These are phyloP conservation scores for Eutolmus rufibarbis DNA, from an alignment of 2,888 invertebrate species.

Conservation along the genomic window DNA sequence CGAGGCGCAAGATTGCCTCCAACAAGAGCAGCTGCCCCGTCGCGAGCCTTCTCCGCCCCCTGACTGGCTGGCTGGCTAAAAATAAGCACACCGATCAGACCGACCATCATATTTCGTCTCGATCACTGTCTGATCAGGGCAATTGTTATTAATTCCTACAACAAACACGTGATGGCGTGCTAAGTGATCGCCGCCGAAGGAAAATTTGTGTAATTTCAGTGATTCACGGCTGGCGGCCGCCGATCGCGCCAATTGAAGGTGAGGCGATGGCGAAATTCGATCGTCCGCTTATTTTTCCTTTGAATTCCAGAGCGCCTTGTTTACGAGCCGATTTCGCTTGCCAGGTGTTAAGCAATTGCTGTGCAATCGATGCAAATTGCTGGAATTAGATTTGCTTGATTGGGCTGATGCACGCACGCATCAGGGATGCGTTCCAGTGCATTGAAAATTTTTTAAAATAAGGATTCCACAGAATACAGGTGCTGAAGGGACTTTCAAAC, in stretches of 20 bases:
- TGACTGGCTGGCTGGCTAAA: not conserved
- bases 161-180: slow-evolving; percentile 36
- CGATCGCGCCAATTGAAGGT: slow-evolving; percentile 3
- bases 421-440: not conserved
- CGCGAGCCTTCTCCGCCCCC: not conserved
- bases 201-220: slow-evolving; percentile 33
- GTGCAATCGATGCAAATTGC: not conserved
- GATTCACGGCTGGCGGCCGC: slow-evolving; percentile 16
- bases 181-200: slow-evolving; percentile 25
- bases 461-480: not conserved
- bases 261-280: slow-evolving; percentile 9
- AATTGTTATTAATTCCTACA: slow-evolving; percentile 34
- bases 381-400: not conserved
- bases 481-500: not conserved
- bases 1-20: not conserved
- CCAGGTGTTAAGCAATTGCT: slow-evolving; percentile 31
- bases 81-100: slow-evolving; percentile 5
- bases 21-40: not conserved
- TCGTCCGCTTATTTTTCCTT: slow-evolving; percentile 7
- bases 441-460: not conserved
- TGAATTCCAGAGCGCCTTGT: not conserved
- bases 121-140: slow-evolving; percentile 33
- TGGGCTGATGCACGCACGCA: not conserved
- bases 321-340: not conserved
- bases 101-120: slow-evolving; percentile 31